A percentile compares a stretch with the other conserved stretches of the same genome.
phyloP scores from a whole-genome alignment of 2,888 invertebrate genomes.

The Odontomyia ornata region DNA sequence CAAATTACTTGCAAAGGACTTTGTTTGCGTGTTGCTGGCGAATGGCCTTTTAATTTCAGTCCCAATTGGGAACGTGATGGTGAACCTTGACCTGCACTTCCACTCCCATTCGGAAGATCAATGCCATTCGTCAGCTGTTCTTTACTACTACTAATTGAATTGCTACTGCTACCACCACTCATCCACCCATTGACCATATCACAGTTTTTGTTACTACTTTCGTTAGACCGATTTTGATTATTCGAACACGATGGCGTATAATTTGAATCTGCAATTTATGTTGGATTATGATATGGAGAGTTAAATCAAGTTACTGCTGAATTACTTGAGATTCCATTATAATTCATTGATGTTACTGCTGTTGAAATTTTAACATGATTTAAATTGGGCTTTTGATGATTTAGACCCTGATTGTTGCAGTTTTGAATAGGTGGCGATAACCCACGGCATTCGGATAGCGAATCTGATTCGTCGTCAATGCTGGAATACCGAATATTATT shows the following conservation, averaged over 20 bases:
- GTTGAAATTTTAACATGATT: slow-evolving; percentile 18
- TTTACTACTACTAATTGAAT: slow-evolving; percentile 31
- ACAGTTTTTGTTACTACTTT: slow-evolving; percentile 56
- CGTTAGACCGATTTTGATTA: slow-evolving; percentile 46
- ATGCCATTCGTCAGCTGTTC: slow-evolving; percentile 50
- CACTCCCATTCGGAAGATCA: slow-evolving; percentile 53
- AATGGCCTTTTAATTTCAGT: slow-evolving; percentile 72
- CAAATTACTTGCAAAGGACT: slow-evolving; percentile 50
- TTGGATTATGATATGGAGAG: neutral
- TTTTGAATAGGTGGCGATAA: slow-evolving; percentile 57
- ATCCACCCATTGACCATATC: slow-evolving; percentile 52
- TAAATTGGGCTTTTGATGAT: slow-evolving; percentile 30
- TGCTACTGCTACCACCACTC: slow-evolving; percentile 47
- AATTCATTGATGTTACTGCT: slow-evolving; percentile 30
- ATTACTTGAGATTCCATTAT: slow-evolving; percentile 45
- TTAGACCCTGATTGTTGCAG: slow-evolving; percentile 30
- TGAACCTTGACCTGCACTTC: slow-evolving; percentile 71
- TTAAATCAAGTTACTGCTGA: neutral
- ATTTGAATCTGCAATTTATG: slow-evolving; percentile 35
- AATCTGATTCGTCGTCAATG: slow-evolving; percentile 69
- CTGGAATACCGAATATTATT: slow-evolving; percentile 55
- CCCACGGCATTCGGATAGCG: slow-evolving; percentile 70
- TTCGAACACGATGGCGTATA: slow-evolving; percentile 50
- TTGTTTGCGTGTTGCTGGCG: slow-evolving; percentile 59
- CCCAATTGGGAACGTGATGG: slow-evolving; percentile 77